Conservation (phyloP, 92 coral and sea anemone genomes). For the Chrysogorgia sp. region DNA sequence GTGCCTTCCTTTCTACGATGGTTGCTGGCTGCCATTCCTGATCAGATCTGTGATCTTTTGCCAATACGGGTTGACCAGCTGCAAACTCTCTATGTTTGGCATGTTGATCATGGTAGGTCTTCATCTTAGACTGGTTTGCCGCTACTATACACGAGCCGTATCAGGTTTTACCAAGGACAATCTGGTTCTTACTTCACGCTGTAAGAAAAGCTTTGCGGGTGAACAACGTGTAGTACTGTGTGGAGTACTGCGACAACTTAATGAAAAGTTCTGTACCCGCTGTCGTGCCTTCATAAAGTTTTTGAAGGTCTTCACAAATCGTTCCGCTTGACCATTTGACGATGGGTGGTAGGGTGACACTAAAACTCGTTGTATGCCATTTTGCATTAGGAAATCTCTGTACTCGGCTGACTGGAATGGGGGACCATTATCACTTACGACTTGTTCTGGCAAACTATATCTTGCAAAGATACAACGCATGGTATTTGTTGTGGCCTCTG, state of each 20-base stretch:
- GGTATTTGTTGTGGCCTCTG: conserved; percentile 45
- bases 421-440: conserved; percentile 44
- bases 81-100: too few species aligned
- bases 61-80: too few species aligned
- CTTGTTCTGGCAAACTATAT: conserved; percentile 58
- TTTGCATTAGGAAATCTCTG: conserved; percentile 9
- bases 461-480: conserved; percentile 45
- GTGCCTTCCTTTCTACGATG: too few species aligned
- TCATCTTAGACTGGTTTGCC: background rate
- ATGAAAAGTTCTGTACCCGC: background rate
- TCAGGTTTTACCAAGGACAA: background rate
- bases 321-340: too few species aligned
- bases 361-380: conserved; percentile 40
- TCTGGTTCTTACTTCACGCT: background rate
- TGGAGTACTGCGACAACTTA: background rate
- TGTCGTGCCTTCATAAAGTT: conserved; percentile 5
- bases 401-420: conserved; percentile 18
- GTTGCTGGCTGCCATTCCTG: too few species aligned
- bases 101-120: too few species aligned
- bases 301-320: conserved; percentile 61
- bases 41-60: too few species aligned
- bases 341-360: conserved; percentile 60
- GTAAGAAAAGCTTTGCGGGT: background rate
- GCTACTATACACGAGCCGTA: background rate
- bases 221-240: background rate